Evolutionary conservation across 1,140 invertebrate species (phyloP), one percentile per base, ranked within the genome.

Genomic region (Piezodorus guildinii): DNA sequence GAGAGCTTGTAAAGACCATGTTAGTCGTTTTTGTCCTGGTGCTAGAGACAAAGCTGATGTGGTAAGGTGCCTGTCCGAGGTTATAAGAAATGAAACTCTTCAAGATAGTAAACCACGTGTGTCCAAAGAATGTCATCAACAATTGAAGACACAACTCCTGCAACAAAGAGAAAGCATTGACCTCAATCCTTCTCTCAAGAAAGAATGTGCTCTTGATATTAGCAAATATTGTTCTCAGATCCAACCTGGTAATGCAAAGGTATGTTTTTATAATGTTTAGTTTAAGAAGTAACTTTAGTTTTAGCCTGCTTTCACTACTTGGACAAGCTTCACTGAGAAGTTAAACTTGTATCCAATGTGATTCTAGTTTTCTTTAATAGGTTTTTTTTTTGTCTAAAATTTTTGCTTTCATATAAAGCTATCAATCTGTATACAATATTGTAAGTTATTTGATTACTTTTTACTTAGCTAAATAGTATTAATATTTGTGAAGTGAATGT

Each of bases 61-160:
- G 12, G 87, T 98, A 12, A 80, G 83, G 51, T 98, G 96, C 75
- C 78, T 98, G 16, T 96, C 93, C 76, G 85, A 90, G 73, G 84
- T 88, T 65, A 63, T 96, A 34, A 80, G 88, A 62, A 91, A 94
- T 73, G 92, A 96, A 71, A 94, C 93, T 39, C 80, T 97, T 27
- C 77, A 78, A 21, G 85, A 87, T 54, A 81, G 82, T 25, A 83
- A 85, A 60, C 89, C 87, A 67, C 81, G 84, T 68, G 85, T 98
- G 68, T 82, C 85, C 10, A 90, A 86, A 72, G 83, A 88, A 21
- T 97, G 94, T 73, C 81, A 91, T 30, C 87, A 90, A 71, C 92
- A 97, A 74, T 75, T 98, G 52, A 86, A 82, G 71, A 82, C 86
- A 3, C 94, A 97, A 73, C 77, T 96, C 19, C 87, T 95, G 69